Evolutionary conservation across 2,113 vertebrate genomes (phyloP).

Genomic region (Percina caprodes): DNA sequence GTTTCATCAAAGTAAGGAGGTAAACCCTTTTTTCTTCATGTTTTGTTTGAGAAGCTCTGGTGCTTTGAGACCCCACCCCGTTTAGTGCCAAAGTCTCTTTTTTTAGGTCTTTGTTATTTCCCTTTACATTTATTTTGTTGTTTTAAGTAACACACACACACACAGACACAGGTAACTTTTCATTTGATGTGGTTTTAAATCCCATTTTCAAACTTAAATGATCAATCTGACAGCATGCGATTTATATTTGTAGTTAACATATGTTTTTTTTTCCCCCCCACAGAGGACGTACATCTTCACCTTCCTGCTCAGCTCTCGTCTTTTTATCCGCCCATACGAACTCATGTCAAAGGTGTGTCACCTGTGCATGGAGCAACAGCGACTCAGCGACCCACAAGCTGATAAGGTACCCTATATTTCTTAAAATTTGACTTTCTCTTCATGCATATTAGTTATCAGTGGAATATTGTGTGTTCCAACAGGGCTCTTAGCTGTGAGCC

Average conservation of each 20-base stretch:
- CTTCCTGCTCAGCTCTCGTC: constrained; percentile 94
- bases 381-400: constrained; percentile 83
- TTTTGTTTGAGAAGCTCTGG: constrained; percentile 4
- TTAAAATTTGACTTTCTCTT: not conserved
- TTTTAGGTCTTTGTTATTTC: not conserved
- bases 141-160: not conserved
- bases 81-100: not conserved
- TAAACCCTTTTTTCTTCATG: not conserved
- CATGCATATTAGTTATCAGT: accelerated
- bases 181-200: not conserved
- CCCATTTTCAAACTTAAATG: not conserved
- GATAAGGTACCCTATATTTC: constrained; percentile 86
- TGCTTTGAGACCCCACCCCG: not conserved
- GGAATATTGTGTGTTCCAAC: not conserved
- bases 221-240: not conserved
- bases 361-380: constrained; percentile 89
- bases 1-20: constrained; percentile 5
- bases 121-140: not conserved
- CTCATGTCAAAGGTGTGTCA: constrained; percentile 94
- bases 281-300: constrained; percentile 97
- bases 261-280: constrained; percentile 6
- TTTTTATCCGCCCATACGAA: constrained; percentile 92
- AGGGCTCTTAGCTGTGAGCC: not conserved
- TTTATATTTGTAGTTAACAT: constrained; percentile 5
- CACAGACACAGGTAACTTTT: not conserved